Conservation (phyloP, 2,797 vertebrate species). For the Eospalax fontanierii region DNA sequence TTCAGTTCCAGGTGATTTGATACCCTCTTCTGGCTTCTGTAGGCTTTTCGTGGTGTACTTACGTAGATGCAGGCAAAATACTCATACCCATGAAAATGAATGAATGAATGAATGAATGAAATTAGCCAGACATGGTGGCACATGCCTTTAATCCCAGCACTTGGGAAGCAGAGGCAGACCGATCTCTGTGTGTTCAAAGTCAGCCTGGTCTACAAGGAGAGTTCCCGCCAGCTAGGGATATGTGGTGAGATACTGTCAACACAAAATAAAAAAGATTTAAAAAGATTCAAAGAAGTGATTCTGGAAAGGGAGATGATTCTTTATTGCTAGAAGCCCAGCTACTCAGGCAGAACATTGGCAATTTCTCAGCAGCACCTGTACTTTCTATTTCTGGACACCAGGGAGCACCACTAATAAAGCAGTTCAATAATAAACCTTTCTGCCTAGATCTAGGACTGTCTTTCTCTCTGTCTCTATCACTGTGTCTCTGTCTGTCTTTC, state of each 20-base stretch:
- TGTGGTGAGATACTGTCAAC: no score
- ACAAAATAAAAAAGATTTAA: no score
- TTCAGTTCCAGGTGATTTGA: background rate
- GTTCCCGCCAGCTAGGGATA: background rate
- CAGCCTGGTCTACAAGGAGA: background rate
- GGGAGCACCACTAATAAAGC: slow-evolving; percentile 60
- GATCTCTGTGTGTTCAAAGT: background rate
- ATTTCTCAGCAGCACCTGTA: background rate
- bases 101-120: background rate
- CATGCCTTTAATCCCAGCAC: no score
- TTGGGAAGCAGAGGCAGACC: background rate
- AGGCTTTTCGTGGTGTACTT: background rate
- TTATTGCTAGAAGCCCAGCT: slow-evolving; percentile 24
- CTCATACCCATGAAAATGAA: background rate
- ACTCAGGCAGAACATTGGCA: background rate
- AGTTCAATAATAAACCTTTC: slow-evolving; percentile 26
- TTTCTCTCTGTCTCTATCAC: no score
- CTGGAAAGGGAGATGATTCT: slow-evolving; percentile 34
- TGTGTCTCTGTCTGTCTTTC: no score
- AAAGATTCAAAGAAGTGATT: background rate
- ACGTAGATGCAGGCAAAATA: background rate
- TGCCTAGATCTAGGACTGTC: background rate
- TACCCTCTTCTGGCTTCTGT: background rate
- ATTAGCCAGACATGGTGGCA: no score
- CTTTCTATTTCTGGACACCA: slow-evolving; percentile 74